phyloP scores from a whole-genome alignment of 2,113 vertebrate species.

The Nothobranchius kuhntae region DNA sequence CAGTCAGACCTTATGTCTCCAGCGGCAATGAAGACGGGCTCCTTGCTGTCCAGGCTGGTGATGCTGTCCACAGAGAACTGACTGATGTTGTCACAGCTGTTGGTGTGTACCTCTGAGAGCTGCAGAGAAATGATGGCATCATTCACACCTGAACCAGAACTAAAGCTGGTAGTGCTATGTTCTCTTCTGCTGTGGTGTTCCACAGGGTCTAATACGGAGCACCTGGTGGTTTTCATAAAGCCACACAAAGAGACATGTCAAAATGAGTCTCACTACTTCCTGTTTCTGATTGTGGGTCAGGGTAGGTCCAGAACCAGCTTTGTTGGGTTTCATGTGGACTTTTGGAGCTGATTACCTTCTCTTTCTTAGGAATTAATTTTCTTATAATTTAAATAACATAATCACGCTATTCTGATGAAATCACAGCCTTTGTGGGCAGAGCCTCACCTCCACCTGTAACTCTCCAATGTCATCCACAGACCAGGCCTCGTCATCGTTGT shows the following conservation, averaged over 20 bases:
- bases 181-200: not conserved
- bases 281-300: too few relatives aligned
- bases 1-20: constrained; percentile 89
- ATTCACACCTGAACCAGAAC: not conserved
- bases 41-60: constrained; percentile 95
- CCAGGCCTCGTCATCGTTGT: constrained; percentile 97
- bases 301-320: too few relatives aligned
- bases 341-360: too few relatives aligned
- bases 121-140: constrained; percentile 40
- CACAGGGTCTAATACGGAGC: not conserved
- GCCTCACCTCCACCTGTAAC: constrained; percentile 92
- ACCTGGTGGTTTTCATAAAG: not conserved
- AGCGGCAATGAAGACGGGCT: constrained; percentile 92
- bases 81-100: constrained; percentile 98
- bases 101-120: constrained; percentile 92
- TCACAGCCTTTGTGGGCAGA: not conserved
- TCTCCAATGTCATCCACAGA: constrained; percentile 94
- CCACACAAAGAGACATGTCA: too few relatives aligned
- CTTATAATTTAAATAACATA: too few relatives aligned
- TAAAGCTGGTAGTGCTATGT: too few relatives aligned
- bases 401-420: not conserved
- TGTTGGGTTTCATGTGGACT: too few relatives aligned
- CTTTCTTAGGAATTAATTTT: too few relatives aligned
- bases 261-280: too few relatives aligned
- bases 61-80: constrained; percentile 99